A percentile compares a stretch with the other conserved stretches of the same genome.
These are phyloP conservation scores for Dolichomitus sp. DNA, from an alignment of 2,888 invertebrate genomes.

Conservation along the genomic window DNA sequence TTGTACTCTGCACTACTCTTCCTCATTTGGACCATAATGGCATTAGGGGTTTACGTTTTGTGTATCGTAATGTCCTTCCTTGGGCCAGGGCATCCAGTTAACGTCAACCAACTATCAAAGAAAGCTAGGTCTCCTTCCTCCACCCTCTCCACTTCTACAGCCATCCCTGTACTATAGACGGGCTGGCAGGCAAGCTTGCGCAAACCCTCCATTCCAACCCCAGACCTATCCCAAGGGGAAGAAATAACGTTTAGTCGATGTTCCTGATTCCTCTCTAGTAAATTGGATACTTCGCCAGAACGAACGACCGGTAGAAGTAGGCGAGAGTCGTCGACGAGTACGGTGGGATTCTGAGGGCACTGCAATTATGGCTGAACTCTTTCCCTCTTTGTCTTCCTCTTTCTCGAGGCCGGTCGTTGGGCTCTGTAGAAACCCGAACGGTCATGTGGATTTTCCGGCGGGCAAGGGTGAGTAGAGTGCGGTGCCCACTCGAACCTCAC, in stretches of 20 bases:
- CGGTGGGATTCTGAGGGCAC: constrained; percentile 32
- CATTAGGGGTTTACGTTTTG: constrained; percentile 71
- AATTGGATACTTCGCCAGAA: constrained; percentile 70
- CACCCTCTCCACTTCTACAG: constrained; percentile 41
- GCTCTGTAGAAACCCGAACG: constrained; percentile 27
- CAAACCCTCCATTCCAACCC: neutral
- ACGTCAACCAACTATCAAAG: constrained; percentile 16
- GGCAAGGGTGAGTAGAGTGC: constrained; percentile 22
- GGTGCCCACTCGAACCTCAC: constrained; percentile 33
- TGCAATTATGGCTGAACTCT: constrained; percentile 52
- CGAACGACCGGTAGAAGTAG: constrained; percentile 52
- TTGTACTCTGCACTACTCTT: constrained; percentile 40
- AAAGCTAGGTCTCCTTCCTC: constrained; percentile 25
- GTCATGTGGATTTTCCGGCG: constrained; percentile 36
- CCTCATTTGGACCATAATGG: constrained; percentile 65
- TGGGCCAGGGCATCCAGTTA: constrained; percentile 27
- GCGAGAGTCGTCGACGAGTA: constrained; percentile 54
- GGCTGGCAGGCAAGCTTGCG: constrained; percentile 36
- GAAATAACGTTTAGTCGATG: constrained; percentile 70
- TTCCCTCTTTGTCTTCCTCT: constrained; percentile 17
- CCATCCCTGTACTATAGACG: neutral
- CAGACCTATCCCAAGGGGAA: constrained; percentile 56
- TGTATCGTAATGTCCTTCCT: constrained; percentile 64
- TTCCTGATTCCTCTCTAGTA: constrained; percentile 71
- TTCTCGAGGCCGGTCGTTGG: constrained; percentile 7